A percentile compares a stretch with the other conserved stretches of the same genome.
Evolutionary conservation across 2,888 invertebrate genomes (phyloP).

Genomic region (Ramazzottius varieornatus): DNA sequence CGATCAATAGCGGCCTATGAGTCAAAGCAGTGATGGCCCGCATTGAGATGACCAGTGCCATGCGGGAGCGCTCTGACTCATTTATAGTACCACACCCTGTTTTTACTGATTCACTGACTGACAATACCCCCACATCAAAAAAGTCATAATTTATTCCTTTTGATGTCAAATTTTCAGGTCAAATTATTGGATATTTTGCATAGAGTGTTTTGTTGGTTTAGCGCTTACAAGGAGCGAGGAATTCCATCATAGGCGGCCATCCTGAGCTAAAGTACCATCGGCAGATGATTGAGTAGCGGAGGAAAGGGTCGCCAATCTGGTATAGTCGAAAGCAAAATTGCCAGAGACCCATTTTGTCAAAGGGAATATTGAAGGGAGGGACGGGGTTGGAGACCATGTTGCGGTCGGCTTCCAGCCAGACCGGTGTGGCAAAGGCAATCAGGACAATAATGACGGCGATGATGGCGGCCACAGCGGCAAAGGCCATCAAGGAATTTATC

Average conservation of each 20-base stretch:
- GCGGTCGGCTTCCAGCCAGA: conserved; percentile 3
- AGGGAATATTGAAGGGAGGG: conserved; percentile 2
- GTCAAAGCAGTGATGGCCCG: too few relatives aligned
- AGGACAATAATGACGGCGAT: neutral
- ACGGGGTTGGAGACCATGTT: conserved; percentile 1
- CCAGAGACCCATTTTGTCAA: neutral
- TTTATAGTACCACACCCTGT: too few relatives aligned
- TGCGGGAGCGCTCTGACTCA: too few relatives aligned
- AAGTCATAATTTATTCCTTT: too few relatives aligned
- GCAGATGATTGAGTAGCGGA: neutral
- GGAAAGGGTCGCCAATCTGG: conserved; percentile 1
- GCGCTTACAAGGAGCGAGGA: neutral
- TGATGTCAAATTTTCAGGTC: too few relatives aligned
- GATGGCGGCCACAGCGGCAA: neutral
- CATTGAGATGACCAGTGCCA: too few relatives aligned
- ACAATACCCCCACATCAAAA: too few relatives aligned
- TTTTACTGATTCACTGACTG: too few relatives aligned
- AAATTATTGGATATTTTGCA: too few relatives aligned
- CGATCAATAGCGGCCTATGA: too few relatives aligned
- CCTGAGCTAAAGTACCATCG: conserved; percentile 2
- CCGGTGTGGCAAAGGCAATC: neutral
- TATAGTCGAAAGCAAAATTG: conserved; percentile 1
- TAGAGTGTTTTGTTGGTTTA: too few relatives aligned
- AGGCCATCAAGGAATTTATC: neutral
- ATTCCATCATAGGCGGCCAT: conserved; percentile 2